Evolutionary conservation across 1,140 invertebrate genomes (phyloP).

Genomic region (Lamellibrachia luymesi): DNA sequence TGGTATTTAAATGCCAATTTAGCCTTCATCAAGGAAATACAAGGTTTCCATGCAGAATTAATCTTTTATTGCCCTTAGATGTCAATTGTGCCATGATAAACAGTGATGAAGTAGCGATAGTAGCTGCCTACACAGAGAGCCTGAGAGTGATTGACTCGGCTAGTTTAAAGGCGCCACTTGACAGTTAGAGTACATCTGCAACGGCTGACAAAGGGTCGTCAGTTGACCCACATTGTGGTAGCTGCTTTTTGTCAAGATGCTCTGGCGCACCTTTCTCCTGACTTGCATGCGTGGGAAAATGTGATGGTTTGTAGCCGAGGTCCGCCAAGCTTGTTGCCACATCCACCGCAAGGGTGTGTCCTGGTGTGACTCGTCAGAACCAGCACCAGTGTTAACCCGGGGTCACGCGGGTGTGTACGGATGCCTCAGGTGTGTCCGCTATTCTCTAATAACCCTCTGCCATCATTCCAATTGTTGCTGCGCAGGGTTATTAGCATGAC

Average conservation of each 20-base stretch:
- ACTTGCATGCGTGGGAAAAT: neutral
- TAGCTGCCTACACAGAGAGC: neutral
- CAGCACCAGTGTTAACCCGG: too few relatives aligned
- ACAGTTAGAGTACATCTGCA: neutral
- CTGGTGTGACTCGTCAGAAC: neutral
- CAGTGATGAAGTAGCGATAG: neutral
- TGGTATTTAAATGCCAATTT: neutral
- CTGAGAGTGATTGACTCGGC: neutral
- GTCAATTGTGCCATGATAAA: neutral
- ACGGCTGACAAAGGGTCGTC: neutral
- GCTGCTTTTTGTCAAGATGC: constrained; percentile 1
- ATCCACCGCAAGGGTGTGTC: neutral
- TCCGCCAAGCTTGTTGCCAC: neutral
- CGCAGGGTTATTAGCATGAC: neutral
- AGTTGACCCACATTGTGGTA: neutral
- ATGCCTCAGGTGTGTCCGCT: neutral
- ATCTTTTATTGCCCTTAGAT: neutral
- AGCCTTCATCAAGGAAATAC: neutral
- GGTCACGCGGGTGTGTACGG: too few relatives aligned
- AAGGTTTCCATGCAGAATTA: neutral
- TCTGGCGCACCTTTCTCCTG: neutral
- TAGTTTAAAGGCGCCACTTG: neutral
- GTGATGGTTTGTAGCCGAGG: neutral
- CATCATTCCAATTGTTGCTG: neutral
- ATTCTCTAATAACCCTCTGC: neutral